These are phyloP conservation scores for Lydus trimaculatus DNA, from an alignment of 2,888 invertebrate species.

Conservation along the genomic window DNA sequence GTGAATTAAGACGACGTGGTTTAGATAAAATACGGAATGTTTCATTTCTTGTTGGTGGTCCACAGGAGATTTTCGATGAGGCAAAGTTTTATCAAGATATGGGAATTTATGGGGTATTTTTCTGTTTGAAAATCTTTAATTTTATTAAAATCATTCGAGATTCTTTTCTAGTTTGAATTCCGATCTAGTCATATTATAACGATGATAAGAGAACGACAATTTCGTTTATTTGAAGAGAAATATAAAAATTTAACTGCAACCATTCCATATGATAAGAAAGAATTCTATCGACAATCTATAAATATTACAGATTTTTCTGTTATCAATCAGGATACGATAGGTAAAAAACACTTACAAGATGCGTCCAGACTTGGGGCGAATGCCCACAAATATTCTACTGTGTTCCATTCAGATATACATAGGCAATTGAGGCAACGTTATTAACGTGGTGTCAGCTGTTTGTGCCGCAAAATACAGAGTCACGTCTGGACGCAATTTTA, in stretches of 20 bases:
- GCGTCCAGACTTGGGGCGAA: too few species aligned
- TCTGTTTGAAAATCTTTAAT: background rate
- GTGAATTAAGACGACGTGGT: slow-evolving; percentile 30
- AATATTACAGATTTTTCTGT: slow-evolving; percentile 23
- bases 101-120: slow-evolving; percentile 49
- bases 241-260: background rate
- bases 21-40: slow-evolving; percentile 37
- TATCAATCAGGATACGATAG: slow-evolving; percentile 22
- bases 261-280: slow-evolving; percentile 11
- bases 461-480: too few species aligned
- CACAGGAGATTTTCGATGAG: slow-evolving; percentile 41
- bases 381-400: too few species aligned
- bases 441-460: too few species aligned
- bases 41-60: slow-evolving; percentile 39
- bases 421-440: too few species aligned
- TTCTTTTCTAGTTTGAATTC: slow-evolving; percentile 21
- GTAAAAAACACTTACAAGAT: background rate
- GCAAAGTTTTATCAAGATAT: slow-evolving; percentile 36
- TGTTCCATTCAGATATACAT: too few species aligned
- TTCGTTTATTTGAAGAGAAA: slow-evolving; percentile 16
- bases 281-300: slow-evolving; percentile 19
- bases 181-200: slow-evolving; percentile 21
- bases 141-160: background rate
- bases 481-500: background rate
- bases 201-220: slow-evolving; percentile 21